Base-by-base conservation (phyloP, 2,888 invertebrate species). In the Cheilosia vernalis region DNA sequence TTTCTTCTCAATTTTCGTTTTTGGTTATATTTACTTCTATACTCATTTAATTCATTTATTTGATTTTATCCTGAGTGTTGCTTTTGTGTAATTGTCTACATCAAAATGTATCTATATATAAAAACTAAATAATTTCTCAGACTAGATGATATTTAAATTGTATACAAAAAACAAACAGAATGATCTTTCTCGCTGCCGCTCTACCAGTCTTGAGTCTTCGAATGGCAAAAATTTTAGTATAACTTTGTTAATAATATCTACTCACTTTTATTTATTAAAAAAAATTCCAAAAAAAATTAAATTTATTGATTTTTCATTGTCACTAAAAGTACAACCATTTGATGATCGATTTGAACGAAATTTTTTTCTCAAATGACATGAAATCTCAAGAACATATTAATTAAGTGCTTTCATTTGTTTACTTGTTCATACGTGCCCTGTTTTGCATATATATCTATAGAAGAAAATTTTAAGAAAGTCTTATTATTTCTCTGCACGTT, bases 401-500 rank as follows among this genome's bases (percentile, higher is more conserved):
- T 66, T 76, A 67, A 80, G 53, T 76, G 87, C 87, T 88, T 88
- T 88, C 87, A 87, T 88, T 88, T 88, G 88, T 88, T 88, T 88
- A 88, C 88, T 88, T 88, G 87, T 88, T 88, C 67, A 82, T 74
- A 87, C 88, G 87, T 87, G 88, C 87, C 87, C 88, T 87, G 87
- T 87, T 88, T 87, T 76, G 77, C 85, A 76, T 77, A 80, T 17
- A n/a, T 72, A 73, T 85, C 63, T 70, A 44, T 77, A 72, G 53
- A 77, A 70, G 13, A 61, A 30, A 44, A 47, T 63, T 64, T 27
- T 33, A 53, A 15, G 13, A 69, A 67, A 64, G 47, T 40, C n/a
- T 47, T 30, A 37, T 19, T 30, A 44, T 63, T 21, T 64, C 5
- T 64, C 5, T 73, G 76, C 70, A 81, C 56, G 80, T 7, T 40